Evolutionary conservation across 2,888 invertebrate species (phyloP).

Genomic region (Cosmopolites sordidus): DNA sequence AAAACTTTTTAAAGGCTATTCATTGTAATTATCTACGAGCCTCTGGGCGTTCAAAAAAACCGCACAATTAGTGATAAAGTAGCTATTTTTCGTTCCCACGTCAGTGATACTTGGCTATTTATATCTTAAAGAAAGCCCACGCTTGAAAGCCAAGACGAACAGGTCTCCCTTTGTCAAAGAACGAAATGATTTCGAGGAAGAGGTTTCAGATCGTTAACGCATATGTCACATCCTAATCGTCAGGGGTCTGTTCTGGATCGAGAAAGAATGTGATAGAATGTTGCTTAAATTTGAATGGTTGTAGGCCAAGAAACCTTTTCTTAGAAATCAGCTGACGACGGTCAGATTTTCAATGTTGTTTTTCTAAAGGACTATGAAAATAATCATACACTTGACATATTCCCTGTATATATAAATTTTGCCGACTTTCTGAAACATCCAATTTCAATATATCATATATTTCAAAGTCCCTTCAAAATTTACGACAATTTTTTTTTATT

Average conservation of each 20-base stretch:
- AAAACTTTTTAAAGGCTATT: neutral
- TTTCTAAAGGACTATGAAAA: constrained; percentile 20
- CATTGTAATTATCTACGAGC: neutral
- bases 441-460: neutral
- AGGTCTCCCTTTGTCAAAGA: constrained; percentile 24
- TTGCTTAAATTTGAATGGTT: constrained; percentile 10
- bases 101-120: constrained; percentile 25
- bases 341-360: constrained; percentile 20
- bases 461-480: too few species aligned
- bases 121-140: constrained; percentile 23
- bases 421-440: neutral
- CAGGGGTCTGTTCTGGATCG: neutral
- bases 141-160: constrained; percentile 16
- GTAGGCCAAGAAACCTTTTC: constrained; percentile 14
- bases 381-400: constrained; percentile 26
- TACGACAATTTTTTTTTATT: too few species aligned
- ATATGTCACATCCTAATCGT: constrained; percentile 13
- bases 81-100: constrained; percentile 25
- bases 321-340: constrained; percentile 28
- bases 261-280: constrained; percentile 9
- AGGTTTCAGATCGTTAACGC: constrained; percentile 19
- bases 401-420: constrained; percentile 25
- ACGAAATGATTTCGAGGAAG: constrained; percentile 23
- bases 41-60: constrained; percentile 6
- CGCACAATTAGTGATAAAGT: constrained; percentile 27